Base-by-base conservation (phyloP, 2,113 vertebrate species). In the Salminus brasiliensis region DNA sequence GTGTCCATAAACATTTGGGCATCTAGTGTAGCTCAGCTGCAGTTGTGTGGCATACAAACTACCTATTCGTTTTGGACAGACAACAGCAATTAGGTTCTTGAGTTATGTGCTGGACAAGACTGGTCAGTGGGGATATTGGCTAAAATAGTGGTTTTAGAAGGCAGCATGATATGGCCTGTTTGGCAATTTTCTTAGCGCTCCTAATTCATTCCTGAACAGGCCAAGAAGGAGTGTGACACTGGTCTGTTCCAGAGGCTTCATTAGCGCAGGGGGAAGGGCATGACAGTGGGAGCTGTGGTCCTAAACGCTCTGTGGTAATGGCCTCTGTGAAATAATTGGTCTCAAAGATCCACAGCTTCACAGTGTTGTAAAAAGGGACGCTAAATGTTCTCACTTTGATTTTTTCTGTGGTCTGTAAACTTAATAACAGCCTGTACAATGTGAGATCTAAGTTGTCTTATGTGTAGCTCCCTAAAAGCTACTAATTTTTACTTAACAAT, bases 261-360 rank as follows among this genome's bases (percentile, higher is more conserved):
- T 78, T 70, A 78, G 25, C 13, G 30, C 41, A 71, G 43, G 9
- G 71, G 62, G 47, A 69, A 53, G 30, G 29, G 34, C n/a, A 47
- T 47, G 39, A 27, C 55, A 36, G 36, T 41, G 21, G 76, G 66
- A 76, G 32, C 45, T 65, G 52, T 55, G 21, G 21, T 34, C 29
- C 63, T 59, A 59, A 78, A 57, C 43, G 66, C 30, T 30, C 39
- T 47, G 39, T 49, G 39, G 55, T 60, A 71, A 71, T 41, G 49
- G 53, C 47, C 55, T 71, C 25, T 27, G 21, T 34, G n/a, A 62
- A 30, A 71, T 78, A 78, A 78, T 71, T 60, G 60, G 66, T 70
- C 76, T 66, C 62, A 23, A 10, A 66, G 36, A n/a, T 39, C 25
- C 65, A 45, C n/a, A 78, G 76, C 69, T 70, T 30, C 55, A 62